Evolutionary conservation across 2,888 invertebrate genomes (phyloP).

Genomic region (Cyclophora punctaria): DNA sequence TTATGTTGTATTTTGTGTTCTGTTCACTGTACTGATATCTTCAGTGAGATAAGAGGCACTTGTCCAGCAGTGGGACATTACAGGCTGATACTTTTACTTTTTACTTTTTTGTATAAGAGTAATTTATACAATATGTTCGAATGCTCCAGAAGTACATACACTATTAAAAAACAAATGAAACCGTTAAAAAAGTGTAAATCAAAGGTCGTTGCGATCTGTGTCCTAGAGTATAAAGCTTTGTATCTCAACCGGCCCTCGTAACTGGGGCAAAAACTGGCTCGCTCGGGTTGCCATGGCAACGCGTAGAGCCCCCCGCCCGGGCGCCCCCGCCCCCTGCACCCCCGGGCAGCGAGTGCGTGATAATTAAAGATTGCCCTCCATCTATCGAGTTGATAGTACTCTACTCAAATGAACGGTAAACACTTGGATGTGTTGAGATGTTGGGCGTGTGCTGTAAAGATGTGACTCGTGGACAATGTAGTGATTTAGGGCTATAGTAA

Average conservation of each 20-base stretch:
- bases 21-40: too few relatives aligned
- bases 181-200: not conserved
- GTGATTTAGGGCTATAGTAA: too few relatives aligned
- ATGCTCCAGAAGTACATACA: constrained; percentile 1
- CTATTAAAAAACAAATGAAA: too few relatives aligned
- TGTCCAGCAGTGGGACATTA: too few relatives aligned
- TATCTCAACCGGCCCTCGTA: constrained; percentile 38
- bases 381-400: constrained; percentile 8
- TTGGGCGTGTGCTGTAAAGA: too few relatives aligned
- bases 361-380: constrained; percentile 17
- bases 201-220: constrained; percentile 14
- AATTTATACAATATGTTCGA: not conserved
- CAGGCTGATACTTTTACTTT: too few relatives aligned
- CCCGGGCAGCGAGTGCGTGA: constrained; percentile 12
- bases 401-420: constrained; percentile 1
- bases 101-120: too few relatives aligned
- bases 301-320: constrained; percentile 17
- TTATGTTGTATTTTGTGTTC: too few relatives aligned
- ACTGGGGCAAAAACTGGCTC: constrained; percentile 59
- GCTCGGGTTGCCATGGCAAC: constrained; percentile 41
- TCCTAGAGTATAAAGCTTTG: constrained; percentile 31
- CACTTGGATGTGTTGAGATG: too few relatives aligned
- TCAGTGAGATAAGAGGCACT: too few relatives aligned
- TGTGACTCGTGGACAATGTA: too few relatives aligned
- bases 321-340: constrained; percentile 11